Evolutionary conservation across 2,113 vertebrate species (phyloP).

Genomic region (Morone saxatilis): DNA sequence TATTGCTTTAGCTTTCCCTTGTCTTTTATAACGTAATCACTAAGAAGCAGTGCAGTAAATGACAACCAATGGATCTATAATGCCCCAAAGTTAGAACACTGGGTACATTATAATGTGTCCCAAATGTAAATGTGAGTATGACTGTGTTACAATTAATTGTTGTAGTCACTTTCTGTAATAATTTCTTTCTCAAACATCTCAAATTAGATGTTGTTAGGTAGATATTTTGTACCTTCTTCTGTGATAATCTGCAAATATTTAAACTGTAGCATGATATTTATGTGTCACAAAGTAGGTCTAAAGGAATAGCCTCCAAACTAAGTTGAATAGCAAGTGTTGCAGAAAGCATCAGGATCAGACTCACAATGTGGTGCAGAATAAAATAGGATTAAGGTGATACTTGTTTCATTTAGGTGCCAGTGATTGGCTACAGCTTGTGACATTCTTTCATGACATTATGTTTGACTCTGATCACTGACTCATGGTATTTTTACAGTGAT

Average conservation of each 20-base stretch:
- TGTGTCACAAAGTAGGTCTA: constrained; percentile 71
- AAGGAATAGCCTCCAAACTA: constrained; percentile 61
- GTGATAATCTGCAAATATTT: constrained; percentile 82
- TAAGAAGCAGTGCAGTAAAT: constrained; percentile 55
- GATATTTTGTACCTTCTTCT: constrained; percentile 83
- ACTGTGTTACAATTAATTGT: constrained; percentile 78
- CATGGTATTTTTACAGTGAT: constrained; percentile 76
- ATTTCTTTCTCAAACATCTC: constrained; percentile 73
- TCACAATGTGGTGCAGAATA: constrained; percentile 57
- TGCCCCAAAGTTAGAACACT: constrained; percentile 66
- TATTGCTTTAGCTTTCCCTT: constrained; percentile 56
- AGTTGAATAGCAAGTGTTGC: constrained; percentile 53
- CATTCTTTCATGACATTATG: constrained; percentile 61
- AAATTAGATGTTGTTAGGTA: constrained; percentile 78
- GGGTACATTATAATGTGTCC: constrained; percentile 71
- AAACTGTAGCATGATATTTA: constrained; percentile 84
- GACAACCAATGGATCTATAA: constrained; percentile 56
- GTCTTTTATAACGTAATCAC: constrained; percentile 64
- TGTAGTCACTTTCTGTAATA: constrained; percentile 76
- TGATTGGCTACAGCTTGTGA: constrained; percentile 67
- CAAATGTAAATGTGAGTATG: constrained; percentile 83
- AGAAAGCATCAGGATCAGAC: constrained; percentile 40
- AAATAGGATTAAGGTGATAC: constrained; percentile 67
- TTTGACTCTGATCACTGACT: constrained; percentile 70
- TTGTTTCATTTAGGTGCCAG: constrained; percentile 64